A percentile compares a stretch with the other conserved stretches of the same genome.
phyloP scores from a whole-genome alignment of 2,113 vertebrate genomes.

The Neolamprologus cancellatus region DNA sequence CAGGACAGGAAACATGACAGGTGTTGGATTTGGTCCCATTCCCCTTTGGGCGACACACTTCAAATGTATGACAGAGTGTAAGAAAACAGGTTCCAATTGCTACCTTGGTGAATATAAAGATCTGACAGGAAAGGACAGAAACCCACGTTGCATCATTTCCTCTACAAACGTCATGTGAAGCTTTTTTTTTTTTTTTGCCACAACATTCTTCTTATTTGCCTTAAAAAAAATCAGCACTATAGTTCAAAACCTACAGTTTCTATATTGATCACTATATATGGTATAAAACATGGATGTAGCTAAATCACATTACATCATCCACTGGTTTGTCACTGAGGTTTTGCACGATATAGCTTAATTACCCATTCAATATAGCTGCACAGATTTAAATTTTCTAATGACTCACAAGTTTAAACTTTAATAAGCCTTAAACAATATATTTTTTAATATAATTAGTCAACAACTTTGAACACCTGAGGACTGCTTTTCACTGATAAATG shows the following conservation, averaged over 20 bases:
- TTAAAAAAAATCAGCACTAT: background rate
- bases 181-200: no score
- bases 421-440: background rate
- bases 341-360: background rate
- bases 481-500: background rate
- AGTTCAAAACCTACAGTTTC: background rate
- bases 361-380: background rate
- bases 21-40: slow-evolving; percentile 32
- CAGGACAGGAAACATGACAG: slow-evolving; percentile 24
- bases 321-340: background rate
- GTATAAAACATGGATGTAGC: background rate
- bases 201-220: background rate
- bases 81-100: slow-evolving; percentile 25
- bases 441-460: background rate
- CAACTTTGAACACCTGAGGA: background rate
- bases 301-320: background rate
- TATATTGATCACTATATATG: background rate
- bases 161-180: background rate
- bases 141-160: background rate
- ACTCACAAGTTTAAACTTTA: background rate
- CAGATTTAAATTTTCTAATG: background rate
- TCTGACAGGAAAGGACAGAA: slow-evolving; percentile 24
- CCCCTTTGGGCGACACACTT: slow-evolving; percentile 20
- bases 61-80: slow-evolving; percentile 9
- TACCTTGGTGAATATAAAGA: background rate